Base-by-base conservation (phyloP, 35 echinoderm and acorn worm genomes). In the Diadema setosum region DNA sequence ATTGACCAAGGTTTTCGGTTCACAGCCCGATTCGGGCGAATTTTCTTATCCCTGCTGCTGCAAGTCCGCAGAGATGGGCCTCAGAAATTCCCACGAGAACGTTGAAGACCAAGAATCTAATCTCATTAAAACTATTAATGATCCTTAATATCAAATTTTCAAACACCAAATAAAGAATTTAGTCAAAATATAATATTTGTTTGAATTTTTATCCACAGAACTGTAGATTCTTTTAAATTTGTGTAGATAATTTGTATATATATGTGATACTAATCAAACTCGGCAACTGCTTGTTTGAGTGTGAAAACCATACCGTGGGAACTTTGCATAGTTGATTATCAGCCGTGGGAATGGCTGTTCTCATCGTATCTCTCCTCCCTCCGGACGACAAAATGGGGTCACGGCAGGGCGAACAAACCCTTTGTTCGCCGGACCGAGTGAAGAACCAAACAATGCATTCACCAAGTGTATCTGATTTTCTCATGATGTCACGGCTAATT, bases 261-360 rank as follows among this genome's bases (percentile, higher is more conserved):
- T 67, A 67, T n/a, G n/a, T 9, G 17, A 67, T 5, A 65, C 30
- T 33, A 67, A 67, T 33, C 1, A 0, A 67, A 67, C 39, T 41
- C 40, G 73, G 40, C 73, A 44, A 78, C 40, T 41, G 73, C 73
- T 78, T 78, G 73, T 78, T 44, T 78, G 73, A 5, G 24, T 36
- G 27, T 78, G 73, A 78, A 78, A 78, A n/a, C 35, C 73, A 78
- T 41, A 78, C 73, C 73, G 73, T 78, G 73, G 73, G 73, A 78
- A 78, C 73, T 78, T 78, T 78, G 40, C 73, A 78, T 78, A 78
- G 73, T 78, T 78, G 73, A 78, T 78, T 78, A 78, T 78, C 35
- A 44, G 73, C 73, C 73, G 73, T 78, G 73, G 73, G 73, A 78
- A 78, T 78, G 73, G 73, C 73, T 78, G 33, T 78, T 78, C 73